A percentile compares a stretch with the other conserved stretches of the same genome.
Conservation (phyloP, 2,113 vertebrate genomes). For the Archilochus colubris region DNA sequence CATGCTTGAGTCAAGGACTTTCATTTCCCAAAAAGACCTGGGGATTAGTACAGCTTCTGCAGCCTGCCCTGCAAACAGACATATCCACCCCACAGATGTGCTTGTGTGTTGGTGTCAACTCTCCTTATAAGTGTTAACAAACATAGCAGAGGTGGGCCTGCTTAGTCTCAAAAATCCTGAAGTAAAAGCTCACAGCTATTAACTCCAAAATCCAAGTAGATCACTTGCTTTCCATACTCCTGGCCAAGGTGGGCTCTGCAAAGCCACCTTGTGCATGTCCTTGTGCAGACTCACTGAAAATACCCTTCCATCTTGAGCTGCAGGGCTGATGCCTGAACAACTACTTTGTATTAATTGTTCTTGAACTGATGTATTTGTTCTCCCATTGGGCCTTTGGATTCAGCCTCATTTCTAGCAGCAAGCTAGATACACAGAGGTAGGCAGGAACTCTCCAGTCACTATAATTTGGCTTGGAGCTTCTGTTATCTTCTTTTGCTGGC, state of each 20-base stretch:
- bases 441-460: rapidly evolving
- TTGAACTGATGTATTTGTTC: background rate
- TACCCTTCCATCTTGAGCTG: background rate
- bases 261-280: background rate
- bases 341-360: background rate
- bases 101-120: background rate
- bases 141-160: background rate
- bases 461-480: background rate
- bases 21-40: conserved; percentile 59
- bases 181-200: background rate
- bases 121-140: background rate
- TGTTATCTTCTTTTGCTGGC: background rate
- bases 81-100: background rate
- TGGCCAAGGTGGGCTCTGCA: background rate
- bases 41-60: conserved; percentile 48
- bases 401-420: background rate
- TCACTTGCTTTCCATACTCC: background rate
- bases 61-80: conserved; percentile 21
- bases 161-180: background rate
- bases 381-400: background rate
- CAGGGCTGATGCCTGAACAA: background rate
- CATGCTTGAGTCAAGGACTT: conserved; percentile 68
- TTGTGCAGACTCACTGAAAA: background rate
- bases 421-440: background rate
- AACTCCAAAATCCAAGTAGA: background rate